phyloP scores from a whole-genome alignment of 2,797 vertebrate species.

The Alosa sapidissima region DNA sequence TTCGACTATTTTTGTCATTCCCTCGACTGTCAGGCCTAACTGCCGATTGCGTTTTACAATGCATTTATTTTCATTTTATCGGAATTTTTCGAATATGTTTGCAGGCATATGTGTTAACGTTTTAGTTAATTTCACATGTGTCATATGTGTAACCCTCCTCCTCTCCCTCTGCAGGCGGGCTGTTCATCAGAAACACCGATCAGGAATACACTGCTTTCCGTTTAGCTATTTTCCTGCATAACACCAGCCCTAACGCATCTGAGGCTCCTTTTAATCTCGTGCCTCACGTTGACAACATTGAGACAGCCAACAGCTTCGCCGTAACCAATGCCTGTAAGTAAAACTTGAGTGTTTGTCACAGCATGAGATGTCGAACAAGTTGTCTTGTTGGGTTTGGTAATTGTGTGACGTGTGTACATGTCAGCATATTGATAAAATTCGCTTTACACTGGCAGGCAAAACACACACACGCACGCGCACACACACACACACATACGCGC shows the following conservation, averaged over 20 bases:
- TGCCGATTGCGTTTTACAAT: not conserved
- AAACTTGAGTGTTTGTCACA: not conserved
- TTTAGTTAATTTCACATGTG: too few species aligned
- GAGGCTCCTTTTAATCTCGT: conserved; percentile 99
- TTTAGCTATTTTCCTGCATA: conserved; percentile 98
- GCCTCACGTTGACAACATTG: conserved; percentile 98
- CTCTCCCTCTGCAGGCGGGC: conserved; percentile 72
- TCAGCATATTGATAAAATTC: not conserved
- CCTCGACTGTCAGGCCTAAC: not conserved
- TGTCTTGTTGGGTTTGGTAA: not conserved
- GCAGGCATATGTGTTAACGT: too few species aligned
- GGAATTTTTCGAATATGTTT: not conserved
- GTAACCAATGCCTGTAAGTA: conserved; percentile 99
- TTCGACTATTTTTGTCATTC: not conserved
- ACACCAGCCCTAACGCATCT: conserved; percentile 96
- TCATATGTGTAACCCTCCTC: not conserved
- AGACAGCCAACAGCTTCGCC: conserved; percentile 99
- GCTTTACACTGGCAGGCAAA: not conserved
- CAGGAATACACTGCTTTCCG: conserved; percentile 99
- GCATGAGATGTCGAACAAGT: not conserved
- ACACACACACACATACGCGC: not conserved
- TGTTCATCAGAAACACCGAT: conserved; percentile 99
- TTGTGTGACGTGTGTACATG: not conserved
- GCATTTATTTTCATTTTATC: not conserved
- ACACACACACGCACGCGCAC: too few species aligned